Conservation (phyloP, 2,888 invertebrate species). For the Ectobius pallidus region DNA sequence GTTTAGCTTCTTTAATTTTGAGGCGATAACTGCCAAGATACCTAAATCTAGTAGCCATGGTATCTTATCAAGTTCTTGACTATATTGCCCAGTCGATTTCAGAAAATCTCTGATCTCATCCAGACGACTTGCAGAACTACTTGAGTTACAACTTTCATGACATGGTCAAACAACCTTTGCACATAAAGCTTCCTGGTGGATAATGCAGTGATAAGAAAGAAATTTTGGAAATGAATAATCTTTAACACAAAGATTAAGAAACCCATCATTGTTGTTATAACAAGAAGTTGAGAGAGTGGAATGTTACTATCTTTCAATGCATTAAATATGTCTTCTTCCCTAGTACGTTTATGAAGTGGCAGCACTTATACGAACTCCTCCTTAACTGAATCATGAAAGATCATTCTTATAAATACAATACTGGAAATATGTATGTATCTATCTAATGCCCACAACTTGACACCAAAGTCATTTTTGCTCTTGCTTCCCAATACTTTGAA, state of each 20-base stretch:
- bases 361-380: too few species aligned
- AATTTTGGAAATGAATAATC: neutral
- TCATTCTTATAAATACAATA: too few species aligned
- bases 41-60: neutral
- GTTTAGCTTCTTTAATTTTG: neutral
- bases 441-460: too few species aligned
- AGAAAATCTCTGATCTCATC: neutral
- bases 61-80: neutral
- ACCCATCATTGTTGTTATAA: too few species aligned
- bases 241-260: neutral
- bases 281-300: too few species aligned
- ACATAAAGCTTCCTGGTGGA: slow-evolving; percentile 40
- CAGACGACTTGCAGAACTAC: neutral
- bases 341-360: too few species aligned
- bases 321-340: too few species aligned
- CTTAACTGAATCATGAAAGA: too few species aligned
- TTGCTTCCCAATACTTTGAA: too few species aligned
- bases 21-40: neutral
- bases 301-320: too few species aligned
- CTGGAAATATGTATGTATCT: too few species aligned
- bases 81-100: neutral
- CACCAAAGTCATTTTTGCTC: too few species aligned
- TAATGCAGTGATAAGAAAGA: slow-evolving; percentile 38
- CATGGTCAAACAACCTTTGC: neutral
- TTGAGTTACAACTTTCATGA: slow-evolving; percentile 1